These are phyloP conservation scores for Syngnathus typhle DNA, from an alignment of 2,113 vertebrate species.

Conservation along the genomic window DNA sequence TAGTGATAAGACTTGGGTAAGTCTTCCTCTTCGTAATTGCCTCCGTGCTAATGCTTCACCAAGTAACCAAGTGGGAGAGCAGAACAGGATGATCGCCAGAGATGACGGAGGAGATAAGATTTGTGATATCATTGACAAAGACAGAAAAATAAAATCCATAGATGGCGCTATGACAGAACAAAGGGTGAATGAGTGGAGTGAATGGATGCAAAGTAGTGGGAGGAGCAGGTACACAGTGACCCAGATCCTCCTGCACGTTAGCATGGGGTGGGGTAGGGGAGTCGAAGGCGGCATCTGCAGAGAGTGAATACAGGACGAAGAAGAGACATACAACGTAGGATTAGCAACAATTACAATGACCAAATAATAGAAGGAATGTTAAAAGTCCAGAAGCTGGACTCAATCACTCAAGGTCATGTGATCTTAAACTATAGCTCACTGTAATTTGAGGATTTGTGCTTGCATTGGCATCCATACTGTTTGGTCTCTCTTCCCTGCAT, in stretches of 20 bases:
- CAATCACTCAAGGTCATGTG: constrained; percentile 1
- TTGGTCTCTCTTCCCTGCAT: constrained; percentile 14
- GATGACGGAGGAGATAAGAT: constrained; percentile 29
- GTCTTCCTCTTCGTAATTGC: constrained; percentile 54
- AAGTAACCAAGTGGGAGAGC: constrained; percentile 37
- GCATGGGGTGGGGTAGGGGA: constrained; percentile 24
- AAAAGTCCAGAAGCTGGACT: constrained; percentile 10
- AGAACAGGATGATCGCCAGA: constrained; percentile 26
- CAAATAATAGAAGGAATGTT: constrained; percentile 5
- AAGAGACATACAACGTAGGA: constrained; percentile 11
- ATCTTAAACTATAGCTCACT: background rate
- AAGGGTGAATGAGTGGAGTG: constrained; percentile 24
- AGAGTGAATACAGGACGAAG: constrained; percentile 16
- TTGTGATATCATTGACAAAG: constrained; percentile 38
- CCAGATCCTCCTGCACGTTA: constrained; percentile 55
- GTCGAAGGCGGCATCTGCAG: constrained; percentile 20
- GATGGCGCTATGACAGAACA: constrained; percentile 25
- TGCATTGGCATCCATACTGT: background rate
- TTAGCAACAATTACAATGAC: constrained; percentile 13
- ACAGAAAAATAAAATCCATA: constrained; percentile 23
- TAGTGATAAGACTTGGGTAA: constrained; percentile 54
- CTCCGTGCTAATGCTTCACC: constrained; percentile 42
- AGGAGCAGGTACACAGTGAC: constrained; percentile 58
- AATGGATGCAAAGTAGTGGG: constrained; percentile 36
- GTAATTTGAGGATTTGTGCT: background rate